Evolutionary conservation across 2,888 invertebrate species (phyloP), one percentile per base, ranked within the genome.

Genomic region (Eupelmus urozonus): DNA sequence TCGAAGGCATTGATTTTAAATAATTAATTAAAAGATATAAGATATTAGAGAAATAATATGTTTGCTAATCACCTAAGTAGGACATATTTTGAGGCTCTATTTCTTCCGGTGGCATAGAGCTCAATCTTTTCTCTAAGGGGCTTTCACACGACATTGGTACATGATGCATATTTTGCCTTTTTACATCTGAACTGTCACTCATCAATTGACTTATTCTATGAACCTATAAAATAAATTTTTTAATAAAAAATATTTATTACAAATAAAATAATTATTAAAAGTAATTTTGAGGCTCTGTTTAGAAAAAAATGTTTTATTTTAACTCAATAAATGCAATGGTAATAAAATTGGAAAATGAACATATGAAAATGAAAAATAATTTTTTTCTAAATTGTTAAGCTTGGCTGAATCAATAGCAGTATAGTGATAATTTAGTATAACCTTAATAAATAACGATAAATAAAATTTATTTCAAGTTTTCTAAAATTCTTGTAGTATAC

Each of bases 11-110:
- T n/a, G 29, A 29, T 9, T 3, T 13, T n/a, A n/a, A 45, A 45
- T 45, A 45, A 45, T 13, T 45, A 45, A 45, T 49, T 45, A n/a
- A 25, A 27, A 40, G 2, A 45, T 42, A 45, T 40, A 51, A 5
- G 9, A 45, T 45, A 13, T 16, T 45, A 45, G 16, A 45, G 7
- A 45, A 45, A 45, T 16, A 45, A 45, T 16, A 45, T 7, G 20
- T 45, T 40, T 25, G 29, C 51, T 18, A 70, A 89, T 93, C 94
- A 86, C 96, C 96, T 83, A 97, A 96, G 87, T 97, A 97, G 73
- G 96, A 97, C 85, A 97, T 97, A 91, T 95, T 96, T 89, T 97
- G 97, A 0, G 97, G 97, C 5, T 76, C 76, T 40, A 74, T 9
- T 13, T 81, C 73, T 74, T 81, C 73, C 11, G 73, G 60, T 27